These are phyloP conservation scores for Microcebus jonahi DNA, from an alignment of 2,113 vertebrate species.

Conservation along the genomic window DNA sequence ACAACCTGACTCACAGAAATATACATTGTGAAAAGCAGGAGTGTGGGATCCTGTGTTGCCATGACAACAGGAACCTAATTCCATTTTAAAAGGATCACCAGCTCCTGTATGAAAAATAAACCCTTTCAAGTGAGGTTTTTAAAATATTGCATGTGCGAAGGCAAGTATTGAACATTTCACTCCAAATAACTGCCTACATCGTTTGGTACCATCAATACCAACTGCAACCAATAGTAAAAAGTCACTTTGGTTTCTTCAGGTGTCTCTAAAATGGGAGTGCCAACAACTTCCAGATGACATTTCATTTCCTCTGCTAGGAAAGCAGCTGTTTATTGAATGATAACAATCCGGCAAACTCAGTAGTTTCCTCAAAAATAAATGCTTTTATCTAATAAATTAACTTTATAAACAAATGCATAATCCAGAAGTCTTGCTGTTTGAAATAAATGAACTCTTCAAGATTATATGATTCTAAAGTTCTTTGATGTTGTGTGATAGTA, in stretches of 20 bases:
- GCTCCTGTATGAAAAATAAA: constrained; percentile 67
- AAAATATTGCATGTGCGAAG: constrained; percentile 48
- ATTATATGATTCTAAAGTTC: neutral
- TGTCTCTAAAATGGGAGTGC: neutral
- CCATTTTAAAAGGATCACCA: constrained; percentile 68
- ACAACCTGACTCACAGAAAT: constrained; percentile 43
- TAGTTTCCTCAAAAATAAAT: constrained; percentile 46
- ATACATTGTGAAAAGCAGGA: constrained; percentile 62
- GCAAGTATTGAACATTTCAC: neutral
- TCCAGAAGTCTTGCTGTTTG: constrained; percentile 11
- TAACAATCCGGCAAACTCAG: neutral
- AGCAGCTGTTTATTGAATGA: neutral
- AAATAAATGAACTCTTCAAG: constrained; percentile 25
- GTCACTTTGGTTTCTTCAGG: neutral
- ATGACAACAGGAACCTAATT: constrained; percentile 78
- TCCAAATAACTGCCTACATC: neutral
- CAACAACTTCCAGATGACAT: constrained; percentile 2
- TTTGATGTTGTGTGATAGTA: neutral
- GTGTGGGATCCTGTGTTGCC: constrained; percentile 61
- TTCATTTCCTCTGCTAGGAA: neutral
- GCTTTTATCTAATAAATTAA: constrained; percentile 35
- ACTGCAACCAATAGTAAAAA: constrained; percentile 1
- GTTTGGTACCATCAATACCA: neutral
- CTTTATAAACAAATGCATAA: neutral
- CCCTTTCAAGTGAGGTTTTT: constrained; percentile 59